phyloP scores from a whole-genome alignment of 64 coral and sea anemone genomes.

The Actinia equina region DNA sequence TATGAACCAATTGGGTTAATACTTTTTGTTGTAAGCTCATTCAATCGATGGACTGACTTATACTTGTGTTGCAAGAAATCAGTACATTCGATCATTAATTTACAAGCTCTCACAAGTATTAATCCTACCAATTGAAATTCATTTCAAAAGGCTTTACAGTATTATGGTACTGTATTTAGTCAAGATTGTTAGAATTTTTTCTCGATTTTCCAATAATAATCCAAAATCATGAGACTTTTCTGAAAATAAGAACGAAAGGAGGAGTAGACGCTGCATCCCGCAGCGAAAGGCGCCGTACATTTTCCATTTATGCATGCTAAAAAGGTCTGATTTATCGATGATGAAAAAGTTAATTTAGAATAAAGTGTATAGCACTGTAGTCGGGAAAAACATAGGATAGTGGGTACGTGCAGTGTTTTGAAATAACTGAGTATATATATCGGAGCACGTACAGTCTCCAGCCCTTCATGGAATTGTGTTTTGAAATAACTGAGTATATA shows the following conservation, averaged over 20 bases:
- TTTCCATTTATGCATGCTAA: background rate
- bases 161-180: no score
- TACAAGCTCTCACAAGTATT: no score
- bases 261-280: background rate
- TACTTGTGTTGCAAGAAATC: background rate
- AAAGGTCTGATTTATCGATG: background rate
- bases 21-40: background rate
- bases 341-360: conserved; percentile 2
- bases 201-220: background rate
- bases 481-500: no score
- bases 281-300: background rate
- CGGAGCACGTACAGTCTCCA: no score
- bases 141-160: no score
- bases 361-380: background rate
- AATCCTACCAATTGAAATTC: background rate
- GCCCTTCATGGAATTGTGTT: no score
- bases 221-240: background rate
- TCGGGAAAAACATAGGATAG: background rate
- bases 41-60: background rate
- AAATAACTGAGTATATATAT: no score
- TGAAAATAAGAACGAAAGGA: background rate
- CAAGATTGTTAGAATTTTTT: no score
- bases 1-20: background rate
- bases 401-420: no score
- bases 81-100: background rate